Percentiles rank a stretch among this genome's conserved stretches.
Conservation (phyloP, 2,113 vertebrate species). For the Tricholaema leucomelas region DNA sequence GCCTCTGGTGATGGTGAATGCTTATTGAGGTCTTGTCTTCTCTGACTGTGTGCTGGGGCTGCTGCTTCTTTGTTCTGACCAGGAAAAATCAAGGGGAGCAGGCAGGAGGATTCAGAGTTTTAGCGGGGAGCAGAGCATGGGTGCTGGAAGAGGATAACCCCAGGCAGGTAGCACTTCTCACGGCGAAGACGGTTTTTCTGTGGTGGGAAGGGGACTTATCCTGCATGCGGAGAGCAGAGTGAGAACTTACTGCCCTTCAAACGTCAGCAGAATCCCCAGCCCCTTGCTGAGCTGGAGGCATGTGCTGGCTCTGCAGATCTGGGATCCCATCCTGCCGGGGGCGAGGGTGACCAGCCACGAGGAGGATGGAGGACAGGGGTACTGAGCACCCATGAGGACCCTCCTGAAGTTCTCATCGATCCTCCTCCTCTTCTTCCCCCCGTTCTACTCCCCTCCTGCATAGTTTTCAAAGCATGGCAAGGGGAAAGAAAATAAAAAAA, state of each 20-base stretch:
- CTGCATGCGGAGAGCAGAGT: neutral
- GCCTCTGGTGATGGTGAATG: neutral
- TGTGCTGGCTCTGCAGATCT: constrained; percentile 4
- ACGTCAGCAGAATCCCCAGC: constrained; percentile 11
- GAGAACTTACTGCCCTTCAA: neutral
- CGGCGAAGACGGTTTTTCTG: neutral
- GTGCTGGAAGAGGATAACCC: neutral
- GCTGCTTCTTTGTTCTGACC: neutral
- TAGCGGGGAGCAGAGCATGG: accelerated
- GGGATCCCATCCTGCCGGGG: neutral
- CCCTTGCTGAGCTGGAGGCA: neutral
- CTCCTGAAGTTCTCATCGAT: neutral
- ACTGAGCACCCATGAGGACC: neutral
- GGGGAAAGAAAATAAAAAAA: neutral
- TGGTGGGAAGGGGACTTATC: neutral
- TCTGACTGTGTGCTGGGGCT: neutral
- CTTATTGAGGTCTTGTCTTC: neutral
- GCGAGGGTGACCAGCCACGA: neutral
- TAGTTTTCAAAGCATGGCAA: constrained; percentile 15
- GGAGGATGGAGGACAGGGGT: neutral
- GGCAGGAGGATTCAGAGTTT: neutral
- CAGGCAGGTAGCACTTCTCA: neutral
- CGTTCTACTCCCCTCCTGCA: neutral
- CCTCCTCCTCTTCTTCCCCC: neutral
- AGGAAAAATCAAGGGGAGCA: neutral